Base-by-base conservation (phyloP, 2,888 invertebrate species). In the Syrphus vitripennis region DNA sequence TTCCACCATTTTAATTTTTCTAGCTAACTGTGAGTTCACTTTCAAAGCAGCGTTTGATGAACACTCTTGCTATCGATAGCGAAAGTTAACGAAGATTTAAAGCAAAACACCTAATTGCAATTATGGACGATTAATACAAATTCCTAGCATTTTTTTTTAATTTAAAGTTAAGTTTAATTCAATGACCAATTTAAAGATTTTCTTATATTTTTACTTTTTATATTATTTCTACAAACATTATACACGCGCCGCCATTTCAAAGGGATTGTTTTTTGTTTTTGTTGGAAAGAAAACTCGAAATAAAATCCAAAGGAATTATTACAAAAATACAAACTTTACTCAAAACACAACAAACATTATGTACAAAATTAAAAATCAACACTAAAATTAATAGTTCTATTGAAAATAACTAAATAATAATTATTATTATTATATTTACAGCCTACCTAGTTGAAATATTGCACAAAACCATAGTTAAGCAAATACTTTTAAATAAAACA, bases 351-450 rank as follows among this genome's bases (percentile, higher is more conserved):
- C 19, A 31, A 21, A 31, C 16, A 19, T 31, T 80, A 83, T 80
- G 71, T 70, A 83, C 63, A 84, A 75, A 79, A 40, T 5, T 42
- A 57, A 65, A 21, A 57, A 34, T 4, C 7, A 48, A 63, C 29
- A 53, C 9, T n/a, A 42, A 74, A 70, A 63, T 29, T 10, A 71
- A 16, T 70, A 4, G 7, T 21, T 4, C 19, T 7, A 57, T 50
- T 3, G 2, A 26, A 53, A 24, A 26, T 3, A 57, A 57, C 59
- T 21, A 21, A 59, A 40, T 26, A 59, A 40, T 26, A 26, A 42
- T 16, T 34, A 14, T 59, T 37, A 37, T 19, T 19, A 4, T 0
- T 31, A 14, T 63, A 74, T 63, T 37, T 55, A 75, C 37, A 75
- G 61, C 67, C 40, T 69, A 69, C 67, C 40, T 69, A 70, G 63